Percentiles rank a stretch among this genome's conserved stretches.
These are phyloP conservation scores for Myathropa florea DNA, from an alignment of 2,888 invertebrate species.

Conservation along the genomic window DNA sequence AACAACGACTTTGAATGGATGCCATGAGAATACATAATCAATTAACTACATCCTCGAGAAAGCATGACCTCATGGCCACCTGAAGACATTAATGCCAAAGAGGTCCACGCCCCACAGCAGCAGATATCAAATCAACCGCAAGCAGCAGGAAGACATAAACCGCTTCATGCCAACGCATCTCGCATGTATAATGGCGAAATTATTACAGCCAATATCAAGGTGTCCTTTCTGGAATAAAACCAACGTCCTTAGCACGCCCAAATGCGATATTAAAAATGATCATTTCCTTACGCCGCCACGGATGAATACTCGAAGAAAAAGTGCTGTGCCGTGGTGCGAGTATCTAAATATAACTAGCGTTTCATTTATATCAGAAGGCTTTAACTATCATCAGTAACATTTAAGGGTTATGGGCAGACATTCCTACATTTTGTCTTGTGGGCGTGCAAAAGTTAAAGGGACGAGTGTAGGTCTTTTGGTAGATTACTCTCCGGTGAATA, in stretches of 20 bases:
- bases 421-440: not conserved
- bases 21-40: not conserved
- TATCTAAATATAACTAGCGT: not conserved
- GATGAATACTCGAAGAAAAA: not conserved
- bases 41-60: not conserved
- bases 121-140: not conserved
- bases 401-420: slow-evolving; percentile 16
- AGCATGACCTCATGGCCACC: not conserved
- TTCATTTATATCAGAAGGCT: slow-evolving; percentile 5
- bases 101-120: not conserved
- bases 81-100: not conserved
- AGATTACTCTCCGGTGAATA: slow-evolving; percentile 33
- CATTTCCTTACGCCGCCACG: not conserved
- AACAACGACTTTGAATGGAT: not conserved
- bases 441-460: not conserved
- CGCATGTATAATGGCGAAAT: too few species aligned
- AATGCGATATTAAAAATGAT: not conserved
- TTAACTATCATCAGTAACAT: slow-evolving; percentile 19
- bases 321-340: not conserved
- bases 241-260: not conserved
- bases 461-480: not conserved
- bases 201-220: not conserved
- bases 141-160: not conserved
- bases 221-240: not conserved
- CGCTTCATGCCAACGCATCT: not conserved